Evolutionary conservation across 2,797 vertebrate genomes (phyloP), one percentile per base, ranked within the genome.

Genomic region (Vireo griseus): DNA sequence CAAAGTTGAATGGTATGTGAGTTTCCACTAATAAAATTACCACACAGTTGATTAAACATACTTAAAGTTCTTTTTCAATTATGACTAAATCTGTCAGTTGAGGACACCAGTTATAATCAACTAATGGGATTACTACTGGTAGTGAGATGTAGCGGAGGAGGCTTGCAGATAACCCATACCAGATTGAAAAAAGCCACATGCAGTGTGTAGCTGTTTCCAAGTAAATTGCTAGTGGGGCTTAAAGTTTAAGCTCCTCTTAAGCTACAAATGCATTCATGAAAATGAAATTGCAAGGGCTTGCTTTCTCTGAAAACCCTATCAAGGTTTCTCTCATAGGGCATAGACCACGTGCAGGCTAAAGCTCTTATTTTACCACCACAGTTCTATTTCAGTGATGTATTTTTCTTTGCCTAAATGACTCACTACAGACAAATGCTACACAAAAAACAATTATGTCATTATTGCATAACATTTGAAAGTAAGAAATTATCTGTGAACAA

Each of bases 91-190:
- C 76, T 73, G 5, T 39, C 68, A 75, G 69, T 58, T 78, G 77
- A 95, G 73, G 62, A 79, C 75, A 95, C 4, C 40, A 67, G 16
- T 82, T 52, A 51, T 67, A 97, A 96, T 93, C 75, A 5, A 61
- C 78, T 96, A 96, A 97, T 88, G 83, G 61, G 89, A 97, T 95
- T 97, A 92, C 63, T 69, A 48, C 58, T 5, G 3, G 66, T 10
- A 75, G 51, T 1, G 0, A 68, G 47, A 73, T 59, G 21, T 14
- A 86, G 61, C 14, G 47, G 28, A 83, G 25, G 26, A 94, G 28
- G 48, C 52, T 45, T 90, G 50, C 66, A 92, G 57, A 83, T 81
- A 87, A 83, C 54, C 51, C 72, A 16, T 45, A 89, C 6, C 39
- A 89, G 85, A 57, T 0, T 65, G 44, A 83, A 77, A 54, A 74